Conservation (phyloP, 2,888 invertebrate genomes). For the Mesorhabditis sp. region DNA sequence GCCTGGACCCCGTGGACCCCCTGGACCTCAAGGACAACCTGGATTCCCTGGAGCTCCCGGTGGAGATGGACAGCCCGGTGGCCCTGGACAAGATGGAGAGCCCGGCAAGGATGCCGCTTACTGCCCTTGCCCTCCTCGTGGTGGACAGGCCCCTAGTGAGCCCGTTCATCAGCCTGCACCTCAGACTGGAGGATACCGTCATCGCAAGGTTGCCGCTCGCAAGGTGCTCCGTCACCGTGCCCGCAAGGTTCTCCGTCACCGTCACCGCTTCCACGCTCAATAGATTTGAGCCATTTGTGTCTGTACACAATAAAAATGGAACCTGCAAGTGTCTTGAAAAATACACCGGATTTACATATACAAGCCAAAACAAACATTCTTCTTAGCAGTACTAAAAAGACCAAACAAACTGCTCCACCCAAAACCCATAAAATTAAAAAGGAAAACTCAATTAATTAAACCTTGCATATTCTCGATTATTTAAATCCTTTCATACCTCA, state of each 20-base stretch:
- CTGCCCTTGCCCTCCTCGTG: conserved; percentile 23
- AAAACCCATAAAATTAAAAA: no score
- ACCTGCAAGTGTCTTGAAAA: neutral
- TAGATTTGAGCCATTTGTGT: neutral
- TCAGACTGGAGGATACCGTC: neutral
- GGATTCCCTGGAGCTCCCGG: conserved; percentile 21
- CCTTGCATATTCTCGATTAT: no score
- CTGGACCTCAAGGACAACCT: conserved; percentile 15
- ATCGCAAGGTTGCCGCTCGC: conserved; percentile 5
- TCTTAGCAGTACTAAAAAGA: no score
- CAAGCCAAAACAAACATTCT: no score
- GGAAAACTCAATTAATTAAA: no score
- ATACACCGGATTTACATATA: no score
- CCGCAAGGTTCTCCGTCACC: conserved; percentile 5
- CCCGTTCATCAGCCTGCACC: neutral
- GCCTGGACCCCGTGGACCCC: conserved; percentile 26
- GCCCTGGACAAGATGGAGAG: conserved; percentile 23
- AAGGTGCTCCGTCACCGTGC: conserved; percentile 6
- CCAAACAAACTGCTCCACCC: no score
- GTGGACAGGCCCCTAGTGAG: conserved; percentile 8
- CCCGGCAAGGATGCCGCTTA: conserved; percentile 28
- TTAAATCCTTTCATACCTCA: no score
- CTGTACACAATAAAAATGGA: no score
- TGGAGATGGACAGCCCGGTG: conserved; percentile 23
- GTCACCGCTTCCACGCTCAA: conserved; percentile 3